Evolutionary conservation across 2,113 vertebrate species (phyloP).

Genomic region (Atrichornis clamosus): DNA sequence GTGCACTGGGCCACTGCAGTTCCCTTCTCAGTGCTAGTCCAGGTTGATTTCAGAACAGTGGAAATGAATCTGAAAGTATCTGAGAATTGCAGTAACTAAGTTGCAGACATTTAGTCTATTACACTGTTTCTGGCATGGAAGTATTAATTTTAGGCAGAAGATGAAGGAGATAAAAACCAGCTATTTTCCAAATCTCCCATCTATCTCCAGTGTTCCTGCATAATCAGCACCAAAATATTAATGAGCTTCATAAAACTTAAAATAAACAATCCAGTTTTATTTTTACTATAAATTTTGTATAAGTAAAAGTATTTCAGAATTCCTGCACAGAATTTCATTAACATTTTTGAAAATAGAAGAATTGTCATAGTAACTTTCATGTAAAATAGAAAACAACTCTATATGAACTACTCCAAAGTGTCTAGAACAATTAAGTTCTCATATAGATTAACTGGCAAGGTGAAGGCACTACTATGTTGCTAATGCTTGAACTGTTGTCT

Average conservation of each 20-base stretch:
- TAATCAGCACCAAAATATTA: not conserved
- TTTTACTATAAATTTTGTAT: not conserved
- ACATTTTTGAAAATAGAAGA: not conserved
- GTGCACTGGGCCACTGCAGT: not conserved
- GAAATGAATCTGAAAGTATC: not conserved
- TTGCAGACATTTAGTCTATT: not conserved
- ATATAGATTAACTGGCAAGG: not conserved
- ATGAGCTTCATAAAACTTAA: not conserved
- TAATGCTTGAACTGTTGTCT: not conserved
- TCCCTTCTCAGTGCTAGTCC: not conserved
- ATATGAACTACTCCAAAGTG: not conserved
- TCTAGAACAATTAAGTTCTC: not conserved
- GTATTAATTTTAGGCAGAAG: not conserved
- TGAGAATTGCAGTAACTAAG: not conserved
- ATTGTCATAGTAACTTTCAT: not conserved
- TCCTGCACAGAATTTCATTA: not conserved
- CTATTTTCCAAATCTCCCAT: not conserved
- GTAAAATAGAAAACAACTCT: not conserved
- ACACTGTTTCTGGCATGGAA: not conserved
- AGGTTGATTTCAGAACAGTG: not conserved
- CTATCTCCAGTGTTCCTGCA: not conserved
- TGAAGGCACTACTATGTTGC: not conserved
- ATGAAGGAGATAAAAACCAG: not conserved
- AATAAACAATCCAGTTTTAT: fast-evolving
- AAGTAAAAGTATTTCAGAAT: not conserved